Conservation (phyloP, 2,113 vertebrate genomes). For the Eptesicus fuscus region DNA sequence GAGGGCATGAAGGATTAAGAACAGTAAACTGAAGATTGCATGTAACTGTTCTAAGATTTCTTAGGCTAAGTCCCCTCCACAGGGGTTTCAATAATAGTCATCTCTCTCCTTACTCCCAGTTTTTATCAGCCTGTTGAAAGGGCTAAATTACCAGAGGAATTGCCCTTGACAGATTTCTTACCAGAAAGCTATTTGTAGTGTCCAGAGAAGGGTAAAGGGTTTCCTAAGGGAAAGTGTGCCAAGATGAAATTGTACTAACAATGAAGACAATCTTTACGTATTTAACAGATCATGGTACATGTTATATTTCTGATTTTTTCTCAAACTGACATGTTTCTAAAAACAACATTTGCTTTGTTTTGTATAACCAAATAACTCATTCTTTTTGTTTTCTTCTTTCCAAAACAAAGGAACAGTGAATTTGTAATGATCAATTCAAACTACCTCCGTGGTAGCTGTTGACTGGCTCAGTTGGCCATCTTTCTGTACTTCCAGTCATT, state of each 20-base stretch:
- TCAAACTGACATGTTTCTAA: background rate
- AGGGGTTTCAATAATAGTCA: background rate
- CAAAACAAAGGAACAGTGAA: background rate
- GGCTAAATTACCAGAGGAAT: background rate
- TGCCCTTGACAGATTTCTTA: background rate
- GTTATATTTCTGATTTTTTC: background rate
- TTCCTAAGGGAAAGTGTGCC: background rate
- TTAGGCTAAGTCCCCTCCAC: background rate
- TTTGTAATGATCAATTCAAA: background rate
- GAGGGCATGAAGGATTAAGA: background rate
- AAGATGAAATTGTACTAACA: background rate
- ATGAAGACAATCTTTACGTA: background rate
- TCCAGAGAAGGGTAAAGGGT: background rate
- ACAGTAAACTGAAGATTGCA: background rate
- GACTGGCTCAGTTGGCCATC: background rate
- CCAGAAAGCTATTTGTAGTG: background rate
- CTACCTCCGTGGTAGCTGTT: background rate
- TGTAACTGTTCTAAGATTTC: background rate
- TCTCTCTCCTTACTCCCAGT: accelerated
- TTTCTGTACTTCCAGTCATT: background rate
- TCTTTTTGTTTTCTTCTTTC: background rate
- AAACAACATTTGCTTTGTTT: background rate
- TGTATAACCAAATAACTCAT: background rate
- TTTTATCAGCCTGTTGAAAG: background rate
- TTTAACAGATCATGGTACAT: background rate